A percentile compares a stretch with the other conserved stretches of the same genome.
phyloP scores from a whole-genome alignment of 2,797 vertebrate genomes.

The Cryptoprocta ferox region DNA sequence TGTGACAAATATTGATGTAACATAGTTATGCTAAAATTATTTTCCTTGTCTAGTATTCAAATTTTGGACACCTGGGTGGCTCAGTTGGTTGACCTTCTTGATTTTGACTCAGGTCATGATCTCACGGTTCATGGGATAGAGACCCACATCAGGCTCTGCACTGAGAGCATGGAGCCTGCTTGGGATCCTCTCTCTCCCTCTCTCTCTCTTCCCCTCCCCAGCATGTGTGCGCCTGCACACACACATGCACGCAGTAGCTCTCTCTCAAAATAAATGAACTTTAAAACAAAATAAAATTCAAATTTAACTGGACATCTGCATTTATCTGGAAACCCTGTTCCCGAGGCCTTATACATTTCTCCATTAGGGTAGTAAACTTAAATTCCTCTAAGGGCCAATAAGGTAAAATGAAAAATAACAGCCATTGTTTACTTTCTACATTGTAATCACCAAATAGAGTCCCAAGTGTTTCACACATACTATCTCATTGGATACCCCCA shows the following conservation, averaged over 20 bases:
- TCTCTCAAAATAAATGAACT: no score
- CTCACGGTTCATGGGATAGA: no score
- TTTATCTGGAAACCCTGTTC: not conserved
- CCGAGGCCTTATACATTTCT: not conserved
- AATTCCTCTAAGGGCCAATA: not conserved
- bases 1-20: not conserved
- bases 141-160: no score
- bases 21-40: not conserved
- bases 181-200: no score
- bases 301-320: not conserved
- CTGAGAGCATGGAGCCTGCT: no score
- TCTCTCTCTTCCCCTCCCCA: no score
- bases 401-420: constrained; percentile 11
- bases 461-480: not conserved
- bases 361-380: not conserved
- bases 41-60: not conserved
- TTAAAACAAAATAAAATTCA: not conserved
- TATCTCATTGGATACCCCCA: not conserved
- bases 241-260: no score
- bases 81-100: no score
- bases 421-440: not conserved
- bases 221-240: no score
- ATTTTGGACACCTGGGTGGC: no score
- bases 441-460: not conserved
- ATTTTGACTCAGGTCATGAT: no score